Percentiles rank a stretch among this genome's conserved stretches.
Conservation (phyloP, 2,113 vertebrate species). For the Hippocampus mohnikei region DNA sequence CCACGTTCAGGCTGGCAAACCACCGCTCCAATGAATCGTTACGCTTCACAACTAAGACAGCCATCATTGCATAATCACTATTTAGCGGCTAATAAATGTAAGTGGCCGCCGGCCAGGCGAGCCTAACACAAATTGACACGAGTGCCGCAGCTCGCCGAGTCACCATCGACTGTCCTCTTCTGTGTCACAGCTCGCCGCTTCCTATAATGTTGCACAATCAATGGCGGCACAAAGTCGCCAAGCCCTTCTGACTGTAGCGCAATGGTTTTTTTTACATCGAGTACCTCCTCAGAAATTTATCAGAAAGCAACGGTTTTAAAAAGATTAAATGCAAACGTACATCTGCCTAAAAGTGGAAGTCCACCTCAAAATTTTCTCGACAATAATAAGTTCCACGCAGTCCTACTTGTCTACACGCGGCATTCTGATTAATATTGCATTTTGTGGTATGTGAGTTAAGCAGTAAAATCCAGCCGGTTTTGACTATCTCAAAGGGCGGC, state of each 20-base stretch:
- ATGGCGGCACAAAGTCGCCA: constrained; percentile 33
- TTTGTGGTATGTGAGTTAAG: no score
- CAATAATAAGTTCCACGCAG: no score
- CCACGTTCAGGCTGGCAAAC: not conserved
- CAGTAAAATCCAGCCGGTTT: no score
- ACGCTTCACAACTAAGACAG: not conserved
- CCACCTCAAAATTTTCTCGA: no score
- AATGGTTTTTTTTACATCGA: not conserved
- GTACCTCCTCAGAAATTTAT: not conserved
- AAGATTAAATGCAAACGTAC: no score
- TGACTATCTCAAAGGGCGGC: no score
- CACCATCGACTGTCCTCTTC: constrained; percentile 28
- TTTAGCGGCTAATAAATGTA: not conserved
- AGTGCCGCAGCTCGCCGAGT: constrained; percentile 18
- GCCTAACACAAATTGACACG: constrained; percentile 29
- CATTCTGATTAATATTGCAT: no score
- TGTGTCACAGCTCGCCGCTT: constrained; percentile 24
- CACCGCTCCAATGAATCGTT: not conserved
- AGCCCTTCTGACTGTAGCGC: not conserved
- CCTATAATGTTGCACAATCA: constrained; percentile 25
- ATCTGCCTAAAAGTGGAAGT: no score
- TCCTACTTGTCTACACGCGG: no score
- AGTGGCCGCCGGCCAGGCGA: constrained; percentile 12
- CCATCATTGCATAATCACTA: not conserved
- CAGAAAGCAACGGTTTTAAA: no score